Evolutionary conservation across 2,113 vertebrate genomes (phyloP), one percentile per base, ranked within the genome.

Genomic region (Gambusia affinis): DNA sequence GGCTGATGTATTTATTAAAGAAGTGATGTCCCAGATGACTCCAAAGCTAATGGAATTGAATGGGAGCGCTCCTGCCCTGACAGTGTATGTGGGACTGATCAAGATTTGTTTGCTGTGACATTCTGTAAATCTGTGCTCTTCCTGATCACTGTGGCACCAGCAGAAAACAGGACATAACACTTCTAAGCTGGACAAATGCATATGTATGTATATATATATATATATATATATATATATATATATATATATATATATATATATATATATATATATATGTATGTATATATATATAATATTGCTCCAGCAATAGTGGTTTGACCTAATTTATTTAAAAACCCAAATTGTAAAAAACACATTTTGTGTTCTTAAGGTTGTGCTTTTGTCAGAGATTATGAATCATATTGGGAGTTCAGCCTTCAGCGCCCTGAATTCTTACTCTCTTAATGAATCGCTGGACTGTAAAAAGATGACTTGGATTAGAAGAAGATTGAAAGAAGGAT

Each of bases 1-100:
- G 62, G 42, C 64, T 76, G 57, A 79, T 69, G 76, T 77, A 65
- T 85, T 79, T 60, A 72, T 88, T 84, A 60, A 78, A 81, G 3
- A 65, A 31, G 12, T 8, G 60, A 78, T 8, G 33, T 57, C n/a
- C 63, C 30, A 6, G n/a, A 66, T 19, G 61, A 67, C 80, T 78
- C 8, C 57, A 64, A 74, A 85, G 73, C 64, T 84, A 80, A 87
- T 72, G 64, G 72, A 61, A 82, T 80, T 64, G 44, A 42, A 73
- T 57, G 42, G 60, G 28, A 42, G 44, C n/a, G 51, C 51, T 24
- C 8, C 51, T n/a, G 51, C 6, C 24, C 24, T 57, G 19, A 57
- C 51, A 24, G 24, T 57, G 22, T 54, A 8, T n/a, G 22, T 24
- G 6, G 24, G 35, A 37, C 47, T 54, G 47, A 54, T 57, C 51